Evolutionary conservation across 1,140 invertebrate species (phyloP).

Genomic region (Drosophila lacteicornis): DNA sequence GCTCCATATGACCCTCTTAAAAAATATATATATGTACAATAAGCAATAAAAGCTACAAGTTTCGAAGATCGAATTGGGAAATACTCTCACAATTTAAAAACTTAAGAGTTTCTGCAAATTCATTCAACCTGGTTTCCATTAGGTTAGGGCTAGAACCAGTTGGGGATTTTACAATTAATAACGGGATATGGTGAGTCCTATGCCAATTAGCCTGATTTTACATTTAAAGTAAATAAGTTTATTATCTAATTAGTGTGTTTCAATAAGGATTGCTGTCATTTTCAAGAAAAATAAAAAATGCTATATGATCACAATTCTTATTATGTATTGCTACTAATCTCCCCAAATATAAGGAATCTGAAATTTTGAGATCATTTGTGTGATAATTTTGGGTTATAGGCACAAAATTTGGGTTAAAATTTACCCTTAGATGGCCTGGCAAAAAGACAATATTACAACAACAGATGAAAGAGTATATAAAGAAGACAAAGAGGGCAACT

Average conservation of each 20-base stretch:
- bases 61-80: not conserved
- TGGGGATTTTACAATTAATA: too few species aligned
- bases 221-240: too few species aligned
- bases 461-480: conserved; percentile 7
- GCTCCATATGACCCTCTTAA: conserved; percentile 36
- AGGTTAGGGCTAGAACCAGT: too few species aligned
- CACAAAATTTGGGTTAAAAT: not conserved
- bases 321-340: too few species aligned
- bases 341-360: too few species aligned
- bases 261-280: too few species aligned
- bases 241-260: too few species aligned
- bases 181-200: too few species aligned
- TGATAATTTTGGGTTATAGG: not conserved
- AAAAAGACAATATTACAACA: conserved; percentile 12
- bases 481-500: conserved; percentile 23
- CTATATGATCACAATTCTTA: too few species aligned
- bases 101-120: not conserved
- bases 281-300: too few species aligned
- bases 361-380: not conserved
- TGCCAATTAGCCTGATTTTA: too few species aligned
- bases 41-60: not conserved
- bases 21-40: conserved; percentile 14
- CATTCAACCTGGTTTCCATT: too few species aligned
- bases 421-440: not conserved
- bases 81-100: conserved; percentile 2